phyloP scores from a whole-genome alignment of 2,113 vertebrate genomes.

The Edolisoma coerulescens region DNA sequence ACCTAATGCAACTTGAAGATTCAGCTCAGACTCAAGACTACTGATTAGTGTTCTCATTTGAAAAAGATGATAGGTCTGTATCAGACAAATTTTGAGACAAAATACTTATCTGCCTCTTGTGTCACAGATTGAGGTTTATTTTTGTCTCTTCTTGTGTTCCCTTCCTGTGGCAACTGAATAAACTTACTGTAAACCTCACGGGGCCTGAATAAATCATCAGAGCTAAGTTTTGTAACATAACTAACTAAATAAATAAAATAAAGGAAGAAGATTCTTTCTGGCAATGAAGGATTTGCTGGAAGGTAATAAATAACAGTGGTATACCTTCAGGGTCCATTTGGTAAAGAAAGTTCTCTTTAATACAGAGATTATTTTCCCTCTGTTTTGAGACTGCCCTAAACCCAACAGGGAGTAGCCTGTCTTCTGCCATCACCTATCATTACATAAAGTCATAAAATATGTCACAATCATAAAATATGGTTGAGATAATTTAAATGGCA shows the following conservation, averaged over 20 bases:
- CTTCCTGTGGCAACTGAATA: background rate
- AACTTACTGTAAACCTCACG: background rate
- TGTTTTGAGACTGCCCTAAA: background rate
- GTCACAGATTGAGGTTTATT: background rate
- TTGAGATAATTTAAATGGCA: background rate
- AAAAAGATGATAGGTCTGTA: background rate
- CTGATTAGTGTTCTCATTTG: constrained; percentile 15
- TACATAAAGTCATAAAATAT: background rate
- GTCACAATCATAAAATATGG: background rate
- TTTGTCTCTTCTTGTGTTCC: background rate
- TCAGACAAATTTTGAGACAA: background rate
- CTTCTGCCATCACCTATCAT: background rate
- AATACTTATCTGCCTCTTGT: background rate
- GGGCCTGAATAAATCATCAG: background rate
- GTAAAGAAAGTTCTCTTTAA: background rate
- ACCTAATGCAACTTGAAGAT: background rate
- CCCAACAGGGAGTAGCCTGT: background rate
- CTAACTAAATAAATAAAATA: background rate
- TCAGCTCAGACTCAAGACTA: background rate
- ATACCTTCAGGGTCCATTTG: background rate
- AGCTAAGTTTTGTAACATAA: background rate
- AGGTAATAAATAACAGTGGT: background rate
- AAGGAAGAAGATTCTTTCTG: background rate
- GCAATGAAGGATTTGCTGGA: background rate
- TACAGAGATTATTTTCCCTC: background rate